phyloP scores from a whole-genome alignment of 2,113 vertebrate genomes.

The Lagopus leucura region DNA sequence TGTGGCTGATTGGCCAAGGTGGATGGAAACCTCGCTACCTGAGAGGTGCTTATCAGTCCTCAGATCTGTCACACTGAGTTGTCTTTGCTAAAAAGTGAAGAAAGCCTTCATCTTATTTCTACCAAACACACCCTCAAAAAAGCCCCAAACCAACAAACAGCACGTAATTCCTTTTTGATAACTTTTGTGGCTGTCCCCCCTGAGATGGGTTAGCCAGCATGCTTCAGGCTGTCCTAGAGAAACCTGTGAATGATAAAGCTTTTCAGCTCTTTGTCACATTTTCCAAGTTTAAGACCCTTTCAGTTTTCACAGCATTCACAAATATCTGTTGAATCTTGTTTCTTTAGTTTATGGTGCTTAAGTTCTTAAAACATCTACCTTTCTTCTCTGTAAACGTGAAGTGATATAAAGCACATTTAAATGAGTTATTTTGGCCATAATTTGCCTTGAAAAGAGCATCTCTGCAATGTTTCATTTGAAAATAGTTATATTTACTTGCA shows the following conservation, averaged over 20 bases:
- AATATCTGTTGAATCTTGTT: neutral
- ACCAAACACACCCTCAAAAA: neutral
- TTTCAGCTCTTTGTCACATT: neutral
- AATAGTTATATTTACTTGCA: neutral
- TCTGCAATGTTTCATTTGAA: neutral
- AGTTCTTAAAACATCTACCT: neutral
- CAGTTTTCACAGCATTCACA: neutral
- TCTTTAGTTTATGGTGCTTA: neutral
- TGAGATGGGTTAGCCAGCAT: neutral
- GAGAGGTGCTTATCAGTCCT: accelerated
- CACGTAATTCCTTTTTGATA: neutral
- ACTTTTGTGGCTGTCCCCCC: neutral
- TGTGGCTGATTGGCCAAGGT: neutral
- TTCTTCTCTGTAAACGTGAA: neutral
- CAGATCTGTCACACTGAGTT: accelerated
- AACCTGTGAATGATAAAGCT: neutral
- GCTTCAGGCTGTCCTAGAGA: neutral
- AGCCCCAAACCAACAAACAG: too few species aligned
- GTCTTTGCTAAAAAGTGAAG: neutral
- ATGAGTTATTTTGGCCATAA: neutral
- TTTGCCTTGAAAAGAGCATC: neutral
- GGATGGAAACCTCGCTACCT: accelerated
- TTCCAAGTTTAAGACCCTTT: neutral
- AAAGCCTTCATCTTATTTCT: neutral
- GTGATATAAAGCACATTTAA: neutral